A percentile compares a stretch with the other conserved stretches of the same genome.
Conservation (phyloP, 2,113 vertebrate genomes). For the Donacobius atricapilla region DNA sequence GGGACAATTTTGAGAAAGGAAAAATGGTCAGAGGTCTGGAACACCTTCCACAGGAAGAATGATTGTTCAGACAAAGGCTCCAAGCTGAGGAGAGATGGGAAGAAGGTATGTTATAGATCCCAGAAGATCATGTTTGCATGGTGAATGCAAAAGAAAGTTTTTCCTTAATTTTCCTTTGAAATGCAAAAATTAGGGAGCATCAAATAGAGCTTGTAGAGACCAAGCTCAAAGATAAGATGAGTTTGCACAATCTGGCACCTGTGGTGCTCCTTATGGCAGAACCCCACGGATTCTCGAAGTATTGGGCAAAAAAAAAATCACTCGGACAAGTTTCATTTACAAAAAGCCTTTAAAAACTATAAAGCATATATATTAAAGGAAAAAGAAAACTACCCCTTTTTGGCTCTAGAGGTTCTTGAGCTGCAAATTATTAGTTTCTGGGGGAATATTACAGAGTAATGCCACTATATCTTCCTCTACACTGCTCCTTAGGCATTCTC, state of each 20-base stretch:
- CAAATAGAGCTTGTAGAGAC: neutral
- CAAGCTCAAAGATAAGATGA: neutral
- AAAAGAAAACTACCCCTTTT: neutral
- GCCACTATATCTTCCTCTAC: neutral
- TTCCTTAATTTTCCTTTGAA: neutral
- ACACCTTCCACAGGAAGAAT: neutral
- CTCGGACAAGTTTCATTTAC: rapidly evolving
- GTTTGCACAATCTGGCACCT: neutral
- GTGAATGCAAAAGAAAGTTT: neutral
- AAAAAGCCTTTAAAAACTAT: neutral
- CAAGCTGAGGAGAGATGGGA: neutral
- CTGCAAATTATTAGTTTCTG: neutral
- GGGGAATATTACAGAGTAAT: neutral
- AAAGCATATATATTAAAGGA: neutral
- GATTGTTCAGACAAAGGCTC: neutral
- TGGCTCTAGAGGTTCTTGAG: neutral
- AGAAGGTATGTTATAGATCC: neutral
- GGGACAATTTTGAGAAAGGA: neutral
- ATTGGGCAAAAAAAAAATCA: neutral
- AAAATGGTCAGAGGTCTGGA: neutral
- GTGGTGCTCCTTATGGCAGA: neutral
- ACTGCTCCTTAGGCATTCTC: neutral
- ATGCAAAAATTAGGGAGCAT: neutral
- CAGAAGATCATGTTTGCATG: neutral
- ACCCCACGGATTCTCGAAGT: rapidly evolving